These are phyloP conservation scores for Lamellibrachia columna DNA, from an alignment of 2,888 invertebrate genomes.

Conservation along the genomic window DNA sequence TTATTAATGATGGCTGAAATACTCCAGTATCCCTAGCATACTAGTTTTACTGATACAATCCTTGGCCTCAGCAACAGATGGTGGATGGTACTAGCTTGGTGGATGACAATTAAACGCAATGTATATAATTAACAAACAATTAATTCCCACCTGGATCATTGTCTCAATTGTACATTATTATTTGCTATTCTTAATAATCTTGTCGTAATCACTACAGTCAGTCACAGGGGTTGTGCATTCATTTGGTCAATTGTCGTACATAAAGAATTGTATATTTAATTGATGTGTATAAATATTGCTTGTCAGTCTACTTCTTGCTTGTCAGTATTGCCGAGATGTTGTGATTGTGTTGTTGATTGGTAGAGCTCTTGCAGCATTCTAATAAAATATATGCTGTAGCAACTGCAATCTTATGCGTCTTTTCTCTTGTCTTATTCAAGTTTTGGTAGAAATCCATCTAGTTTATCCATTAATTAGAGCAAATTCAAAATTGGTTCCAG, in stretches of 20 bases:
- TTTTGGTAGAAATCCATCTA: neutral
- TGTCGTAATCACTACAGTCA: neutral
- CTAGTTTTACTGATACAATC: neutral
- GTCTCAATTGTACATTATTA: neutral
- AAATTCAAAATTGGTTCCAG: no score
- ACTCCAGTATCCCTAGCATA: neutral
- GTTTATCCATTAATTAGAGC: no score
- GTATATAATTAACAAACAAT: neutral
- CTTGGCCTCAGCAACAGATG: neutral
- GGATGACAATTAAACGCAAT: neutral
- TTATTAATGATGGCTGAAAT: neutral
- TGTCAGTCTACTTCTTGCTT: conserved; percentile 7
- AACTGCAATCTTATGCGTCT: neutral
- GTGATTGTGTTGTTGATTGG: conserved; percentile 16
- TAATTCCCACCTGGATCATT: neutral
- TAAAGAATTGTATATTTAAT: conserved; percentile 16
- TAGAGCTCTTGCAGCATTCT: conserved; percentile 9
- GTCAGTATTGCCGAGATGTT: neutral
- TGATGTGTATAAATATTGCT: conserved; percentile 16
- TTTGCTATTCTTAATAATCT: neutral
- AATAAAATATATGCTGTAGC: conserved; percentile 14
- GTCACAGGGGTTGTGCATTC: conserved; percentile 9
- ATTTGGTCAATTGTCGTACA: neutral
- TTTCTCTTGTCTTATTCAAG: neutral
- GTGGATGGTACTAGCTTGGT: neutral